phyloP scores from a whole-genome alignment of 35 echinoderm and acorn worm species.

The Anneissia japonica region DNA sequence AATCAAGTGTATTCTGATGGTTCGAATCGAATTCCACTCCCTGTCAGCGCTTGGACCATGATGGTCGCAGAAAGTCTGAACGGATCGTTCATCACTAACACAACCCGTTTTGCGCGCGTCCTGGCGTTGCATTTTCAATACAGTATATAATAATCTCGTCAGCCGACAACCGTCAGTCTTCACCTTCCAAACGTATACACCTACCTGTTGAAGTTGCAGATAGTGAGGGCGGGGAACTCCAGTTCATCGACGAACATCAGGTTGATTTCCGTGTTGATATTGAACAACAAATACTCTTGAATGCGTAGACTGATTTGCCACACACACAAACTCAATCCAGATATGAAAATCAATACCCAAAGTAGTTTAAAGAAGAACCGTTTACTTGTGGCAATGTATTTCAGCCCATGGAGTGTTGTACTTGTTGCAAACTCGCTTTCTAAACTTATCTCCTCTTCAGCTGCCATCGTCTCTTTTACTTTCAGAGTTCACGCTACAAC shows the following conservation, averaged over 20 bases:
- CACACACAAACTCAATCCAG: constrained; percentile 7
- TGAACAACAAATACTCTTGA: not conserved
- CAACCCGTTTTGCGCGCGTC: too few species aligned
- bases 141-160: too few species aligned
- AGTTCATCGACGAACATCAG: constrained; percentile 2
- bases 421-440: constrained; percentile 11
- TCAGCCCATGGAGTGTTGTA: constrained; percentile 15
- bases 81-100: too few species aligned
- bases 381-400: not conserved
- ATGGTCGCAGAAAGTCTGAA: too few species aligned
- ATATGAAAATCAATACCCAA: constrained; percentile 3
- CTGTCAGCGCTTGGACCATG: too few species aligned
- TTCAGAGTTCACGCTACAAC: too few species aligned
- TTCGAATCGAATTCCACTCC: too few species aligned
- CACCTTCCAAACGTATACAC: too few species aligned
- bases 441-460: constrained; percentile 8
- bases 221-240: constrained; percentile 22
- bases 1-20: too few species aligned
- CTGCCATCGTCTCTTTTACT: too few species aligned
- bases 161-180: too few species aligned
- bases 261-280: constrained; percentile 9
- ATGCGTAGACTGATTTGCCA: constrained; percentile 16
- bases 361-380: not conserved
- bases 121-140: too few species aligned
- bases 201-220: constrained; percentile 44